These are phyloP conservation scores for Drosophila macrospina DNA, from an alignment of 2,888 invertebrate genomes.

Conservation along the genomic window DNA sequence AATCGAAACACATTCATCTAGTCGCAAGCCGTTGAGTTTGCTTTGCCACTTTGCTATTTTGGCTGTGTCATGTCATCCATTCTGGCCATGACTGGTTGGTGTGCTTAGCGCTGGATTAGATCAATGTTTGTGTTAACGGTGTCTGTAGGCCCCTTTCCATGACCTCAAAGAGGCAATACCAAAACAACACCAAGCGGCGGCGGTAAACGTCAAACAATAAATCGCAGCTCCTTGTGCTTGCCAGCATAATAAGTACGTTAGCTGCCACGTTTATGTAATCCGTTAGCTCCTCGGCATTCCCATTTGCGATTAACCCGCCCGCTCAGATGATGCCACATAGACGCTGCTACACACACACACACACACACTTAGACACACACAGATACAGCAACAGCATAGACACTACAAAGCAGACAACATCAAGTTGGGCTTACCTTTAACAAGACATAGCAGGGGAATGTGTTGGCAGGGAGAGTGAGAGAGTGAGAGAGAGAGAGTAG, in stretches of 20 bases:
- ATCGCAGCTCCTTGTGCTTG: constrained; percentile 78
- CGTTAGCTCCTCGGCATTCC: constrained; percentile 54
- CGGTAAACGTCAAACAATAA: constrained; percentile 80
- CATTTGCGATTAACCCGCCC: constrained; percentile 70
- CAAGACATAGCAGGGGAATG: constrained; percentile 16
- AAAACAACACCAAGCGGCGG: constrained; percentile 15
- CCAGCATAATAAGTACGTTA: constrained; percentile 80
- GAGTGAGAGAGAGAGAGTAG: too few relatives aligned
- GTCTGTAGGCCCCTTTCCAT: constrained; percentile 33
- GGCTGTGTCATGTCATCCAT: constrained; percentile 67
- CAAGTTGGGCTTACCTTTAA: constrained; percentile 74
- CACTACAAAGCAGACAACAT: constrained; percentile 77
- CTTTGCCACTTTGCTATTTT: constrained; percentile 66
- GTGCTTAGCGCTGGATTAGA: constrained; percentile 67
- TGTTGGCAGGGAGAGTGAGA: neutral
- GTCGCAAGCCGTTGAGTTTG: constrained; percentile 50
- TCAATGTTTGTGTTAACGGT: constrained; percentile 72
- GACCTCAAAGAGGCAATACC: constrained; percentile 56
- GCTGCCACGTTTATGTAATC: constrained; percentile 75
- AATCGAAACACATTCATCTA: constrained; percentile 59
- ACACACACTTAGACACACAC: constrained; percentile 9
- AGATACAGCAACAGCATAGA: constrained; percentile 29
- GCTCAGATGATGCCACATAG: constrained; percentile 26
- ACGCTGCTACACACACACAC: constrained; percentile 11
- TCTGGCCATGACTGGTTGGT: constrained; percentile 44